Evolutionary conservation across 2,113 vertebrate species (phyloP).

Genomic region (Toxotes jaculatrix): DNA sequence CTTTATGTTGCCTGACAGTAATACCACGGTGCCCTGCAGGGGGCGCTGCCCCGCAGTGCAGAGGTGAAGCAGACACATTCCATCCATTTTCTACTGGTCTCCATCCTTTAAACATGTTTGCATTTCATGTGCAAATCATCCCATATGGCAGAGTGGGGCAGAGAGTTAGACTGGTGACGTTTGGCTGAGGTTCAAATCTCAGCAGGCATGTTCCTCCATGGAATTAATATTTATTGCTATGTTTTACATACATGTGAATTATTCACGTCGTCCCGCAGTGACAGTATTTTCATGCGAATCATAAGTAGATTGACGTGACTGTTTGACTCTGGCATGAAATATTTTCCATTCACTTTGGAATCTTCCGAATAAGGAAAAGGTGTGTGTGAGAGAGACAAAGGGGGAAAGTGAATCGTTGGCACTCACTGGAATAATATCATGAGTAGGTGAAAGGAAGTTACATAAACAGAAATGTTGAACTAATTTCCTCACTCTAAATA

Average conservation of each 20-base stretch:
- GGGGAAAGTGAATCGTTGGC: background rate
- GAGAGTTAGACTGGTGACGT: background rate
- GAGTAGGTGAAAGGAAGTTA: slow-evolving; percentile 13
- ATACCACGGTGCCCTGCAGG: too few relatives aligned
- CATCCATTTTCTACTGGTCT: background rate
- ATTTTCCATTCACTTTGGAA: slow-evolving; percentile 6
- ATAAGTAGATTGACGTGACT: slow-evolving; percentile 19
- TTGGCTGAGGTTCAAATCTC: background rate
- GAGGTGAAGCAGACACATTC: background rate
- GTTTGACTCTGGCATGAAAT: slow-evolving; percentile 8
- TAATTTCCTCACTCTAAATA: slow-evolving; percentile 8
- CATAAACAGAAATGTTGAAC: slow-evolving; percentile 25
- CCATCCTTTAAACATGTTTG: background rate
- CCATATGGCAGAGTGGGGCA: background rate
- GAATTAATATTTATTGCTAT: background rate
- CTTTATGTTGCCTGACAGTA: slow-evolving; percentile 13
- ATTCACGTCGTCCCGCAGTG: slow-evolving; percentile 4
- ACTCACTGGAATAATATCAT: slow-evolving; percentile 7
- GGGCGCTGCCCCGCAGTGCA: background rate
- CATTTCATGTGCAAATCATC: background rate
- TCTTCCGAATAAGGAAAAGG: background rate
- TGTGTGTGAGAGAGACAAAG: background rate
- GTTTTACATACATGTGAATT: slow-evolving; percentile 30
- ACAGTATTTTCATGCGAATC: background rate
- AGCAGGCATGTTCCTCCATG: background rate